Percentiles rank a stretch among this genome's conserved stretches.
Evolutionary conservation across 1,140 invertebrate genomes (phyloP).

Genomic region (Aphidius ervi): DNA sequence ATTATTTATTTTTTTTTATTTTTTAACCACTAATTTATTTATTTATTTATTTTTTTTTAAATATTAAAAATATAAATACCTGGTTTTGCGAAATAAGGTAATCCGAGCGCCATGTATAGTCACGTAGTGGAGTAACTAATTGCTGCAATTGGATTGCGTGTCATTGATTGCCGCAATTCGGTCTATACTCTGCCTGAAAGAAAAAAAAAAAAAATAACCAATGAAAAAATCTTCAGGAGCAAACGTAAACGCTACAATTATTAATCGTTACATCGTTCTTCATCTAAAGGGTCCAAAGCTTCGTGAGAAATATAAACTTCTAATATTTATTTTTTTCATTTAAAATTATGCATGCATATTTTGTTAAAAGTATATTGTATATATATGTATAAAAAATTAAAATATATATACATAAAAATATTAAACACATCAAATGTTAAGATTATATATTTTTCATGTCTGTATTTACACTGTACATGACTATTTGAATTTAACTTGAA

Average conservation of each 20-base stretch:
- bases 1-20: too few relatives aligned
- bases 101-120: constrained; percentile 12
- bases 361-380: too few relatives aligned
- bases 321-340: constrained; percentile 7
- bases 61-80: background rate
- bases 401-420: too few relatives aligned
- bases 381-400: too few relatives aligned
- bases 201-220: too few relatives aligned
- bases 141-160: constrained; percentile 19
- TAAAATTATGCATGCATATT: too few relatives aligned
- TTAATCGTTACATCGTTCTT: constrained; percentile 11
- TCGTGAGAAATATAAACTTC: constrained; percentile 15
- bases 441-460: too few relatives aligned
- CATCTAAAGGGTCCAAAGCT: background rate
- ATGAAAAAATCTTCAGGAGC: constrained; percentile 1
- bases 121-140: constrained; percentile 1
- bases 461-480: too few relatives aligned
- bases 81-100: constrained; percentile 17
- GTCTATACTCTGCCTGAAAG: background rate
- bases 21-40: too few relatives aligned
- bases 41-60: too few relatives aligned
- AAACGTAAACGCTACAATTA: constrained; percentile 18
- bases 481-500: too few relatives aligned
- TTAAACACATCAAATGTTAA: too few relatives aligned
- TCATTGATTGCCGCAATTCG: constrained; percentile 18